A percentile compares a stretch with the other conserved stretches of the same genome.
phyloP scores from a whole-genome alignment of 92 coral and sea anemone genomes.

The Umimayanthus kanabou region DNA sequence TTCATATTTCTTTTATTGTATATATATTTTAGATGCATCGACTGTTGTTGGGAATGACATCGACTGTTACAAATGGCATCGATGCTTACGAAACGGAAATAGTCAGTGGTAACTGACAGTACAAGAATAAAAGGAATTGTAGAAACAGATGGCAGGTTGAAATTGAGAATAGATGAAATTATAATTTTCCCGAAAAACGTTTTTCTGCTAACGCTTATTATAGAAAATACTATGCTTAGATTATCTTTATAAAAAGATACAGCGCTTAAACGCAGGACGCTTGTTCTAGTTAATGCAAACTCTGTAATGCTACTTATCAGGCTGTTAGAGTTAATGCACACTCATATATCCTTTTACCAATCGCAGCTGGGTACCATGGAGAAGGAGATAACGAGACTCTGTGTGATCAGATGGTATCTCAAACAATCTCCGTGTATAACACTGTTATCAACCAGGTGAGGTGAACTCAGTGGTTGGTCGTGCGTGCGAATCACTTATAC shows the following conservation, averaged over 20 bases:
- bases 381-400: slow-evolving; percentile 75
- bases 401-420: slow-evolving; percentile 77
- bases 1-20: too few relatives aligned
- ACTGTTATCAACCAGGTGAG: slow-evolving; percentile 92
- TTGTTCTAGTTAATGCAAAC: too few relatives aligned
- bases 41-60: too few relatives aligned
- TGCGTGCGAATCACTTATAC: not conserved
- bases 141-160: not conserved
- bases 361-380: slow-evolving; percentile 75
- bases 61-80: too few relatives aligned
- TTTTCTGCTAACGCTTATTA: not conserved
- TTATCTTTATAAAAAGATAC: too few relatives aligned
- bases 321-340: not conserved
- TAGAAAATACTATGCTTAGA: too few relatives aligned
- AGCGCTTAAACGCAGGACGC: too few relatives aligned
- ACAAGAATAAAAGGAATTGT: not conserved
- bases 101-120: too few relatives aligned
- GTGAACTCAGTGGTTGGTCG: not conserved
- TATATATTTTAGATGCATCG: too few relatives aligned
- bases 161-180: not conserved
- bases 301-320: not conserved
- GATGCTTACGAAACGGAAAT: too few relatives aligned
- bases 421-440: slow-evolving; percentile 88
- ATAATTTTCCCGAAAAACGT: not conserved
- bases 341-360: not conserved